Conservation (phyloP, 2,113 vertebrate genomes). For the Ibidorhyncha struthersii region DNA sequence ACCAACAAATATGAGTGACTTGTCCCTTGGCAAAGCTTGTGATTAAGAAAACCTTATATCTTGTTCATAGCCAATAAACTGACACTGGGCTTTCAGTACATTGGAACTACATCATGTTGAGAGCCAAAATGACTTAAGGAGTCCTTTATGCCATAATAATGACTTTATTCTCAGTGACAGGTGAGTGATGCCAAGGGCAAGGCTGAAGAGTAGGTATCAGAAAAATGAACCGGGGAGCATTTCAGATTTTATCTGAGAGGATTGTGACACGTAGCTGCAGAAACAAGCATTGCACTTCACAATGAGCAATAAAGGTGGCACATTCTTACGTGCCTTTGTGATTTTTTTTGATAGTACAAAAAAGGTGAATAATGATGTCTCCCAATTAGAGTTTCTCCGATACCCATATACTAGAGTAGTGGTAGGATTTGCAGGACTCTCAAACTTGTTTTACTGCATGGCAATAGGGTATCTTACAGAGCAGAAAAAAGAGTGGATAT, state of each 20-base stretch:
- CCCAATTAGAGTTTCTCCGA: not conserved
- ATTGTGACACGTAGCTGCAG: not conserved
- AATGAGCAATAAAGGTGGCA: not conserved
- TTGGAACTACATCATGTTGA: not conserved
- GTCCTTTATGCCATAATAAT: not conserved
- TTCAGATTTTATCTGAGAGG: not conserved
- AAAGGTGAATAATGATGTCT: not conserved
- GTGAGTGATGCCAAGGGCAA: not conserved
- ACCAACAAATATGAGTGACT: not conserved
- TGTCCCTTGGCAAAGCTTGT: not conserved
- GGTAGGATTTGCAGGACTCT: not conserved
- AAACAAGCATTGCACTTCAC: not conserved
- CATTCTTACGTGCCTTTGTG: not conserved
- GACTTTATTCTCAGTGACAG: slow-evolving; percentile 8
- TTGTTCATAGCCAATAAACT: slow-evolving; percentile 9
- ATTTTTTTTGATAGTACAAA: not conserved
- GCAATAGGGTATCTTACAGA: not conserved
- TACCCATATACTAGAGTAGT: not conserved
- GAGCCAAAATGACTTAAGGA: not conserved
- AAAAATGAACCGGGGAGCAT: not conserved
- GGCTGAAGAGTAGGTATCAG: not conserved
- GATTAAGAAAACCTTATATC: slow-evolving; percentile 24
- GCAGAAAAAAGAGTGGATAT: not conserved
- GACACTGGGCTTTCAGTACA: not conserved
- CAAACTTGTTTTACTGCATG: not conserved